These are phyloP conservation scores for Danio albolineatus DNA, from an alignment of 2,797 vertebrate species.

Conservation along the genomic window DNA sequence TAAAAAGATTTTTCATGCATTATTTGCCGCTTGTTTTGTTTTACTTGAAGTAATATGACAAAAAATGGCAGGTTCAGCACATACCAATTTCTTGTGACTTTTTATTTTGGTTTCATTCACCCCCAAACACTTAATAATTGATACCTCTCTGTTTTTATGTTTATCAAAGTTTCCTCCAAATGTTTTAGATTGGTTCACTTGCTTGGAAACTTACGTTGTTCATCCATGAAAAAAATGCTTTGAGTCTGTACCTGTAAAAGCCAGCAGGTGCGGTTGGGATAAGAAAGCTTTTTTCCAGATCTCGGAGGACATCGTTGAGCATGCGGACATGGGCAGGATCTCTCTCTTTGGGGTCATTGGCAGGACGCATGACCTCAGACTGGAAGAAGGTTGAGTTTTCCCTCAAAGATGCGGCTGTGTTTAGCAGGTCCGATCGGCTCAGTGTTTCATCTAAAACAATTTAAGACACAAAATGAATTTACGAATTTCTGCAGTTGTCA, in stretches of 20 bases:
- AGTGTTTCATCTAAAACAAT: constrained; percentile 72
- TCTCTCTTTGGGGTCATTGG: constrained; percentile 91
- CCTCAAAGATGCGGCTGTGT: constrained; percentile 78
- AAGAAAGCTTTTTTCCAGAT: constrained; percentile 91
- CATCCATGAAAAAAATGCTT: constrained; percentile 3
- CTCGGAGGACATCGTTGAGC: constrained; percentile 91
- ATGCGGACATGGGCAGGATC: constrained; percentile 87
- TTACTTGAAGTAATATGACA: background rate
- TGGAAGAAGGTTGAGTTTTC: constrained; percentile 89
- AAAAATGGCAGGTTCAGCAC: background rate
- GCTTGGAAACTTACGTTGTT: constrained; percentile 22
- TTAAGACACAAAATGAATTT: no score
- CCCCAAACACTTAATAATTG: constrained; percentile 43
- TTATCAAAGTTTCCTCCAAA: constrained; percentile 13
- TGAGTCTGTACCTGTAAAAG: constrained; percentile 83
- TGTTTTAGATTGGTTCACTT: constrained; percentile 19
- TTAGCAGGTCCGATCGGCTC: constrained; percentile 72
- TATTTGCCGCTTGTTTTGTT: background rate
- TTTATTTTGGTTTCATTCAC: constrained; percentile 19
- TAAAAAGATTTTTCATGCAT: background rate
- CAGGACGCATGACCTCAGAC: constrained; percentile 93
- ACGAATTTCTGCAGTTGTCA: no score
- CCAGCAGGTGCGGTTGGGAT: constrained; percentile 81
- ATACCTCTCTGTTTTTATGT: constrained; percentile 22
- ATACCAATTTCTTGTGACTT: background rate